Evolutionary conservation across 2,113 vertebrate genomes (phyloP).

Genomic region (Isurus oxyrinchus): DNA sequence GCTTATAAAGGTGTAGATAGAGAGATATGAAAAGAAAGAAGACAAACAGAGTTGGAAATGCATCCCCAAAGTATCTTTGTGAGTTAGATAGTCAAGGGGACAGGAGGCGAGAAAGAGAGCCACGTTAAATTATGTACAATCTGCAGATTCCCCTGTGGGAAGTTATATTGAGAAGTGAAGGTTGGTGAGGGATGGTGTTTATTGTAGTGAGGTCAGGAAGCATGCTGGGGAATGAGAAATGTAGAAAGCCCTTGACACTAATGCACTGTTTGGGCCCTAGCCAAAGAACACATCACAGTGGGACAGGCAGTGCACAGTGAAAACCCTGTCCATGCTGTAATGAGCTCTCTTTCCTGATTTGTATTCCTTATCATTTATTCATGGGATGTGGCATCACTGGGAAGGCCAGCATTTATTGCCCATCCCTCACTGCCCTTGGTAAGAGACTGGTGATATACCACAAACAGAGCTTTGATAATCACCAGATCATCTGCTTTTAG

Average conservation of each 20-base stretch:
- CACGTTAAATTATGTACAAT: not conserved
- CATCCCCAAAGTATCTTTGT: not conserved
- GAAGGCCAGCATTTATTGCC: too few relatives aligned
- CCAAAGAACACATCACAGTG: not conserved
- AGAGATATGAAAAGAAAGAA: too few relatives aligned
- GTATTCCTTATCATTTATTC: not conserved
- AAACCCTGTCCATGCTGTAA: not conserved
- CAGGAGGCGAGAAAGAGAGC: not conserved
- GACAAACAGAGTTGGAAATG: not conserved
- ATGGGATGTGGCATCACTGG: too few relatives aligned
- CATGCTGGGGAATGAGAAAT: not conserved
- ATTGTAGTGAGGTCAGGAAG: not conserved
- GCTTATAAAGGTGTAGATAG: too few relatives aligned
- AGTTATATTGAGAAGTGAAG: not conserved
- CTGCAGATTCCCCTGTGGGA: not conserved
- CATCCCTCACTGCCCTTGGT: too few relatives aligned
- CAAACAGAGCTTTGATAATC: too few relatives aligned
- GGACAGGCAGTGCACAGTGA: not conserved
- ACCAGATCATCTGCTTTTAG: not conserved
- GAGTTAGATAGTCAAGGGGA: not conserved
- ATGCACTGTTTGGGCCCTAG: not conserved
- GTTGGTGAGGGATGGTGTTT: not conserved
- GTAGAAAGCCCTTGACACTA: not conserved
- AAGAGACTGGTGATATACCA: too few relatives aligned
- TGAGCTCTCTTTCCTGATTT: not conserved